phyloP scores from a whole-genome alignment of 2,888 invertebrate species.

The Dorcus parallelipipedus region DNA sequence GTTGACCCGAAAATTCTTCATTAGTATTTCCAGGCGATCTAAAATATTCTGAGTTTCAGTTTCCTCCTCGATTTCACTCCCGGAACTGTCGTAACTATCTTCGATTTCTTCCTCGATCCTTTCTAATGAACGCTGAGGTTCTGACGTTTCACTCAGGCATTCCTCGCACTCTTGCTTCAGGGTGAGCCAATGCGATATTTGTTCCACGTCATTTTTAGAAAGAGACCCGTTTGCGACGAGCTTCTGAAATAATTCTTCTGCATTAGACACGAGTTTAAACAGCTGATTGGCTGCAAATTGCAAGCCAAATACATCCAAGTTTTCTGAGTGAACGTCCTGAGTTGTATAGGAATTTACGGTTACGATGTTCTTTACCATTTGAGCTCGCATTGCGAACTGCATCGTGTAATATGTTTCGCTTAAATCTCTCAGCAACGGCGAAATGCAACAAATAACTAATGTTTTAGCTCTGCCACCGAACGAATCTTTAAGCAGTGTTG shows the following conservation, averaged over 20 bases:
- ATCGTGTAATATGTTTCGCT: constrained; percentile 68
- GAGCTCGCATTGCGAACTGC: constrained; percentile 63
- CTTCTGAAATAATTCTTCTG: constrained; percentile 78
- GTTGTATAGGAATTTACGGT: constrained; percentile 63
- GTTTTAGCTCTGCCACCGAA: constrained; percentile 75
- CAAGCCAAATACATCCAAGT: constrained; percentile 61
- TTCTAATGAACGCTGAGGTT: constrained; percentile 53
- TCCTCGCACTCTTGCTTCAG: constrained; percentile 86
- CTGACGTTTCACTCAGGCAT: constrained; percentile 62
- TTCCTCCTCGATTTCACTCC: constrained; percentile 45
- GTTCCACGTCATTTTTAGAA: constrained; percentile 69
- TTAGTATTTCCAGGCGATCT: constrained; percentile 68
- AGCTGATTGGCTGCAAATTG: constrained; percentile 82
- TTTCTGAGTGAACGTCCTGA: constrained; percentile 35
- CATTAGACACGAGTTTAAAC: constrained; percentile 78
- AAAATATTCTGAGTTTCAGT: constrained; percentile 63
- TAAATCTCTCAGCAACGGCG: constrained; percentile 64
- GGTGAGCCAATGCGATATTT: constrained; percentile 79
- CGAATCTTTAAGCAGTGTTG: constrained; percentile 68
- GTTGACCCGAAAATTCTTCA: constrained; percentile 67
- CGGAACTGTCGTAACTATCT: constrained; percentile 42
- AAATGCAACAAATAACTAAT: constrained; percentile 69
- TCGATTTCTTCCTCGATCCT: constrained; percentile 55
- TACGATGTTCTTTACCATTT: constrained; percentile 67
- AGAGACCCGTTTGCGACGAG: constrained; percentile 68